Base-by-base conservation (phyloP, 2,888 invertebrate genomes). In the Cheilosia scutellata region DNA sequence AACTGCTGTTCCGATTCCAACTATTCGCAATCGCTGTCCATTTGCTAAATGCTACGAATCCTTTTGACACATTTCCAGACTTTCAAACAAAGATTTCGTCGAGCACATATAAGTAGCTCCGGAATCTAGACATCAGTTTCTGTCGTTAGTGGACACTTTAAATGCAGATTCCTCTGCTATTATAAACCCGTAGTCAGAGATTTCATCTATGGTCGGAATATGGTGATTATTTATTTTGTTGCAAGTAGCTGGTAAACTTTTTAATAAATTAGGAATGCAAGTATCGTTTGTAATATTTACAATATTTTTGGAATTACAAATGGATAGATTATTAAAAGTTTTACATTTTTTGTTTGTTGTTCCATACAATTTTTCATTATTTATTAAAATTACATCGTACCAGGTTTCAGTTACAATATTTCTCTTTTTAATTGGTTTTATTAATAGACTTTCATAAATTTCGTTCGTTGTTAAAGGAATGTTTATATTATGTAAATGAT, bases 21-120 rank as follows among this genome's bases (percentile, higher is more conserved):
- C 25, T 25, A 33, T 60, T 51, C 40, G 42, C 5, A 51, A 49
- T 29, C 40, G 40, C 53, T 71, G 37, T 31, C 63, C 49, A 63
- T 71, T 71, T 13, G 80, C 74, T 27, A 68, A 60, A 29, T 27
- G 33, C 7, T n/a, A 78, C 3, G 47, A 4, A 20, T 62, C 16
- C 7, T 42, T 68, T 47, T 33, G 16, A 16, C 13, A 53, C 9
- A 42, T 65, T 58, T 58, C n/a, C 7, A 79, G 20, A 2, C 16
- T 58, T 33, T 63, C 20, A 7, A 60, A 68, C 40, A 44, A 62
- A 6, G 20, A 16, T 9, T 49, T 40, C 5, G 27, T 58, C 1
- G 49, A 31, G n/a, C 60, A 53, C 58, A 76, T 58, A 31, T 58
- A 66, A 3, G 49, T 58, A n/a, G 42, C 76, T 11, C 49, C 71